Percentiles rank a stretch among this genome's conserved stretches.
These are phyloP conservation scores for Cladopsammia gracilis DNA, from an alignment of 64 coral and sea anemone genomes.

Conservation along the genomic window DNA sequence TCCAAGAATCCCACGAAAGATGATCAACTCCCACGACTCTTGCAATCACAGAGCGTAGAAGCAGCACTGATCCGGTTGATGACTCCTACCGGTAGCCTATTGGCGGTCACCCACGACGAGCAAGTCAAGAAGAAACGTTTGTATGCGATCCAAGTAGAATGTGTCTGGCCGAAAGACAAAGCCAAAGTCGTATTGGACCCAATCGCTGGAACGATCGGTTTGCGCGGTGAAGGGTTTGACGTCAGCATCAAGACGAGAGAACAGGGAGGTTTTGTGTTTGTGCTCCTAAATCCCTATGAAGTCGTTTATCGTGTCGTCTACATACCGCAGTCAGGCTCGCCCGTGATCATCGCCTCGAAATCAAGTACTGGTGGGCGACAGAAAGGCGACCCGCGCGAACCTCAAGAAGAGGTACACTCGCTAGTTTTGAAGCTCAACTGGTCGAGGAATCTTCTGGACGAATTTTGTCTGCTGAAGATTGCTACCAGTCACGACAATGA, in stretches of 20 bases:
- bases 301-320: not conserved
- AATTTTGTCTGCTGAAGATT: not conserved
- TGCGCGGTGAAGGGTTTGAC: not conserved
- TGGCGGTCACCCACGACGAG: not conserved
- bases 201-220: not conserved
- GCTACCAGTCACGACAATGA: not conserved
- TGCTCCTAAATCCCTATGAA: not conserved
- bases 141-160: not conserved
- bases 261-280: not conserved
- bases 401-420: not conserved
- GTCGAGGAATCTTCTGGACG: not conserved
- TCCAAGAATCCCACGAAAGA: not conserved
- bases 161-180: not conserved
- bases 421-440: not conserved
- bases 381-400: not conserved
- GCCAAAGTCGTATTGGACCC: not conserved
- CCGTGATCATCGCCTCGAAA: not conserved
- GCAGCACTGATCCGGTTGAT: not conserved
- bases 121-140: not conserved
- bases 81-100: not conserved
- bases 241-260: not conserved
- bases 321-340: not conserved
- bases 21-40: not conserved
- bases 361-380: too few relatives aligned
- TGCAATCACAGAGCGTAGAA: not conserved